Percentiles rank a stretch among this genome's conserved stretches.
Evolutionary conservation across 2,113 vertebrate genomes (phyloP).

Genomic region (Stomatorhinus ivindoensis): DNA sequence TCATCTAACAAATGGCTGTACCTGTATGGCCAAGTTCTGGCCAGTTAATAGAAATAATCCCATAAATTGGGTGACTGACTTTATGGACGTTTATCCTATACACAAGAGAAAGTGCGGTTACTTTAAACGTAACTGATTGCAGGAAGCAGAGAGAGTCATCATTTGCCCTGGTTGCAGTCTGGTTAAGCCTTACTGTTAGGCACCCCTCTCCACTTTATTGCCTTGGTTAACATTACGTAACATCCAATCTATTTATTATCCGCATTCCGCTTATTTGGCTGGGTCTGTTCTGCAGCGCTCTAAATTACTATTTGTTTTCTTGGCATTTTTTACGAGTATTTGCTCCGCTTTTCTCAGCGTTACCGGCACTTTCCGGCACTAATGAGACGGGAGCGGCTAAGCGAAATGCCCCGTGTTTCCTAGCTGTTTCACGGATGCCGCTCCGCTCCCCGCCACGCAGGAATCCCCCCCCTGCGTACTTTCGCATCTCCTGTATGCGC

Average conservation of each 20-base stretch:
- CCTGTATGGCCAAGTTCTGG: neutral
- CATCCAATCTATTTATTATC: neutral
- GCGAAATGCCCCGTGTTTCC: neutral
- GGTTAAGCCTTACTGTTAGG: neutral
- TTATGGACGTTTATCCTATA: neutral
- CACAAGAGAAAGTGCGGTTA: neutral
- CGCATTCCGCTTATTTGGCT: neutral
- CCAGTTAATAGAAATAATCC: neutral
- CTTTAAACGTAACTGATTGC: neutral
- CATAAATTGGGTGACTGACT: neutral
- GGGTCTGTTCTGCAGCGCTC: neutral
- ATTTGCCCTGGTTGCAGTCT: neutral
- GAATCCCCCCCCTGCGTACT: neutral
- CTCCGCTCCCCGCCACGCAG: neutral
- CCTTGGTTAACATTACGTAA: neutral
- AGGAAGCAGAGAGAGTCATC: neutral
- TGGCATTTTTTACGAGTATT: neutral
- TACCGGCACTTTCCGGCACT: neutral
- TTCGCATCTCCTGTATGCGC: neutral
- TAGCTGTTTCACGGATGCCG: neutral
- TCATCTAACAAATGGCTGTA: neutral
- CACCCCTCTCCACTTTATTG: neutral
- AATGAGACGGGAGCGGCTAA: neutral
- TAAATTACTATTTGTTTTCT: neutral
- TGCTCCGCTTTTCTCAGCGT: neutral